Evolutionary conservation across 2,113 vertebrate genomes (phyloP), one percentile per base, ranked within the genome.

Genomic region (Leptobrachium leishanense): DNA sequence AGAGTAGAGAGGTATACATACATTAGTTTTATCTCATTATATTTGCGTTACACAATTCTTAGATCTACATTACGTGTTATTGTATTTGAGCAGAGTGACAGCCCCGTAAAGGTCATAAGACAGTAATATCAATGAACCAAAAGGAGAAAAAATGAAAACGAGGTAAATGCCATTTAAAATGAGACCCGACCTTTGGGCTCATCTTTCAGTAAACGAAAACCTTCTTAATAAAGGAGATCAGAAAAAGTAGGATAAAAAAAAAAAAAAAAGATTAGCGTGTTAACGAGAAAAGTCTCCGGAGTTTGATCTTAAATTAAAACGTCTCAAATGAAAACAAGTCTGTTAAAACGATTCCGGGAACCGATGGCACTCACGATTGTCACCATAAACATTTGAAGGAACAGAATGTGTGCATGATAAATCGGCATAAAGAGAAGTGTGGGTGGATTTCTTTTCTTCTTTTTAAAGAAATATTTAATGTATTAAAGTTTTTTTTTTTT

Each of bases 81-180:
- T 46, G 40, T 46, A 39, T 54, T 72, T 50, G 46, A 72, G 7
- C 68, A 15, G 64, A 68, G 46, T 64, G 76, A 54, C 69, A 79
- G 57, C 39, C 43, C 2, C 43, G 68, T 54, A 79, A 72, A 79
- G 68, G 68, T 79, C 76, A 79, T 9, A 72, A 5, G 44, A 43
- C 4, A 53, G 76, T 64, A 72, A 79, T 65, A 63, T 72, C 43
- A 79, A 79, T 54, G 46, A 72, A 72, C 57, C 43, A 72, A 72
- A 69, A n/a, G 20, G 20, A 31, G 20, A 31, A 31, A 31, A 31
- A 31, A 31, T 1, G 20, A 57, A 71, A 54, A 72, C 40, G 12
- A 55, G 13, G 67, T 46, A 76, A 76, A 68, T 76, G 63, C 13
- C 74, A 68, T 54, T 67, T 76, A 39, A 39, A 72, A 41, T 42